Evolutionary conservation across 2,888 invertebrate genomes (phyloP), one percentile per base, ranked within the genome.

Genomic region (Melieria omissa): DNA sequence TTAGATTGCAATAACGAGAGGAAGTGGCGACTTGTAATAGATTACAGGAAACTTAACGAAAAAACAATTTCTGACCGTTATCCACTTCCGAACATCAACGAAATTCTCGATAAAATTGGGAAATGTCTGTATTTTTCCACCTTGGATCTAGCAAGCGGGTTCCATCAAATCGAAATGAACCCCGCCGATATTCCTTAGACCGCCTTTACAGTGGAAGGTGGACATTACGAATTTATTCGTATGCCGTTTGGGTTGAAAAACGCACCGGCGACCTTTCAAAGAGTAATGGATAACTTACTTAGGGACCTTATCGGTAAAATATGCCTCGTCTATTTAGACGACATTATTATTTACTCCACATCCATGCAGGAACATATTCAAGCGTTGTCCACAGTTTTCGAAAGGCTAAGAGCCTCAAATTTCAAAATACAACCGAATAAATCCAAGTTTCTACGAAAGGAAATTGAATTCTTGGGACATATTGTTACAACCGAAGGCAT

Each of bases 321-420:
- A 14, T 80, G 80, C 57, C 76, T 83, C 1, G 81, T 84, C 0
- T 85, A 73, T 73, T 74, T 82, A 44, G 84, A 84, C 49, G 83
- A 84, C 68, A 79, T 81, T 4, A 76, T 85, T 7, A 73, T 83
- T 9, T 83, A 77, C 44, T 66, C 64, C 7, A 72, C 67, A 55
- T 76, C 73, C 4, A 61, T 82, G n/a, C 77, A 82, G 70, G 82
- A 83, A 74, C 82, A 82, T 58, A 75, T 76, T 8, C 65, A 72
- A 60, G 74, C 72, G 14, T 60, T 80, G 52, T 69, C 73, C 65
- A 67, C 57, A 68, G 76, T 81, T 3, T 78, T 82, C 45, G 29
- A 78, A 62, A 75, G 73, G 68, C 69, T 82, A 5, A 60, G 72
- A 57, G 57, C 76, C 65, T 68, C 65, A 0, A 77, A 79, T 69